A percentile compares a stretch with the other conserved stretches of the same genome.
These are phyloP conservation scores for Apocrypta bakeri DNA, from an alignment of 1,140 invertebrate species.

Conservation along the genomic window DNA sequence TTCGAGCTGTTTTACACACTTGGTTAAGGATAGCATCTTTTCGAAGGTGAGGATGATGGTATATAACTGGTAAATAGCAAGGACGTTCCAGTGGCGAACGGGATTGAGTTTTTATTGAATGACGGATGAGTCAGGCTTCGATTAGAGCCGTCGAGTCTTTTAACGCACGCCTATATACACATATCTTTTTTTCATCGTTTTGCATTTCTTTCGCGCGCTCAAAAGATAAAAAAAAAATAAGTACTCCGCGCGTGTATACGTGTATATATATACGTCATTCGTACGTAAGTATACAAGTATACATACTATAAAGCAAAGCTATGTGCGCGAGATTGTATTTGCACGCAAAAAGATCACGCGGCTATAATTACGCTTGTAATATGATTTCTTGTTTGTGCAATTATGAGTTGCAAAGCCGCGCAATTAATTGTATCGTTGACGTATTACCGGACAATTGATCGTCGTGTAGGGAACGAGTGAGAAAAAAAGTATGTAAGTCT, in stretches of 20 bases:
- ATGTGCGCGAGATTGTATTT: background rate
- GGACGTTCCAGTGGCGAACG: slow-evolving; percentile 13
- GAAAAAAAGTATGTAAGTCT: no score
- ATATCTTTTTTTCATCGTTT: background rate
- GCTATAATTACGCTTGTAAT: background rate
- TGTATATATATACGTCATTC: no score
- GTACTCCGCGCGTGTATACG: no score
- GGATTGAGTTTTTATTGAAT: slow-evolving; percentile 38
- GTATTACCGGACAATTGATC: background rate
- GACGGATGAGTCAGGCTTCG: slow-evolving; percentile 7
- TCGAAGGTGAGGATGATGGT: slow-evolving; percentile 9
- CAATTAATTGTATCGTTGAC: slow-evolving; percentile 17
- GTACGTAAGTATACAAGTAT: no score
- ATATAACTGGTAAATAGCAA: slow-evolving; percentile 17
- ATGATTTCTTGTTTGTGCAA: background rate
- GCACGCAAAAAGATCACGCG: background rate
- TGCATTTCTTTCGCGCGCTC: background rate
- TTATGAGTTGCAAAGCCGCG: background rate
- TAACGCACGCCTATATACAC: no score
- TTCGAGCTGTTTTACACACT: slow-evolving; percentile 21
- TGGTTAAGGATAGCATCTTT: slow-evolving; percentile 37
- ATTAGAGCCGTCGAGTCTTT: background rate
- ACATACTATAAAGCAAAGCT: no score
- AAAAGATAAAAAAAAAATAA: background rate
- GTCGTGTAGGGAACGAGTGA: background rate